Base-by-base conservation (phyloP, 1,140 invertebrate species). In the Heterodera carotae region DNA sequence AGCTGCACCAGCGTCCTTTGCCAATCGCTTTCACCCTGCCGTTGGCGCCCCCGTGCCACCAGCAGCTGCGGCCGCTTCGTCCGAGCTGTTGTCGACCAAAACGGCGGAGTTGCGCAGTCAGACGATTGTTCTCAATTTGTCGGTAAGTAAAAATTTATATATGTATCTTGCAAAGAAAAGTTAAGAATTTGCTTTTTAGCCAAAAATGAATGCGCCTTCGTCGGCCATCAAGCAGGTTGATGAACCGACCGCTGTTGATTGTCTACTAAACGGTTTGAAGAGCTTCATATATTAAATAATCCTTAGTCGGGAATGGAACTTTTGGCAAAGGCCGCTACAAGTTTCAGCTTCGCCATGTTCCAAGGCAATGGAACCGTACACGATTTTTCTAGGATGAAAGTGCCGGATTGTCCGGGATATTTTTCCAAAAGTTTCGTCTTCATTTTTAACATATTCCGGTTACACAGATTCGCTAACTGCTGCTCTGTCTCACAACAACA, bases 61-160 rank as follows among this genome's bases (percentile, higher is more conserved):
- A 18, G 48, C 12, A 18, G 48, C 5, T 39, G 36, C 39, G 39
- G 15, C 15, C 0, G 15, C 18, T 18, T 56, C 48, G 4, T 4
- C 15, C 1, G 48, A 15, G 15, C 12, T 2, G 22, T 15, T 18
- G 48, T 1, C 18, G 22, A 22, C 22, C 8, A 66, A 66, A 66
- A 66, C 33, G 12, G 39, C 39, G 29, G 62, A 66, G 27, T 66
- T 66, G 62, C 62, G 62, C 33, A 66, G 22, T n/a, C 33, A 29
- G 27, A 31, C 62, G 5, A 66, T 66, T n/a, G 22, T 31, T 1
- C 62, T 66, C 31, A 27, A 66, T n/a, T 27, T 66, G 62, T 66
- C 62, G 27, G 62, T n/a, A 66, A 12, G 62, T 66, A 66, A 66
- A 18, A 18, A 22, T 18, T 56, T 22, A 53, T 1, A 7, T n/a